Conservation (phyloP, 92 coral and sea anemone genomes). For the Umimayanthus chanpuru region DNA sequence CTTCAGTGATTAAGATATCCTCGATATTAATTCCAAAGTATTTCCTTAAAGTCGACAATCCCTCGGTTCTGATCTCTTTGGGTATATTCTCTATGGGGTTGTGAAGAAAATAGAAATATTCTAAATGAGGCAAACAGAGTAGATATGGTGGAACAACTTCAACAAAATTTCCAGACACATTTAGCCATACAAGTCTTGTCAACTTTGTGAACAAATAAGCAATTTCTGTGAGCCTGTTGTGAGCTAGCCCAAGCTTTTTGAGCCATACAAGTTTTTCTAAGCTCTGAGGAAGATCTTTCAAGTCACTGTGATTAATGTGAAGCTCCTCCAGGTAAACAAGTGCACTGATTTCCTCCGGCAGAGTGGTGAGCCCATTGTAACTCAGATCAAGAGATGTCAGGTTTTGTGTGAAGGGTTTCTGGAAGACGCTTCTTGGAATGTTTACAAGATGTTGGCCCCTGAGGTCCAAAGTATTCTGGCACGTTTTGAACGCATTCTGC, state of each 20-base stretch:
- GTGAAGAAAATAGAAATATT: constrained; percentile 57
- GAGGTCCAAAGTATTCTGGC: constrained; percentile 67
- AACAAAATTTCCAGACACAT: constrained; percentile 75
- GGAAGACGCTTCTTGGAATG: constrained; percentile 57
- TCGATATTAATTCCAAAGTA: constrained; percentile 50
- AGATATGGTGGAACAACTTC: constrained; percentile 62
- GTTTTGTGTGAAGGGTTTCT: constrained; percentile 56
- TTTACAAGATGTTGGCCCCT: constrained; percentile 69
- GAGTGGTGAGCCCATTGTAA: constrained; percentile 60
- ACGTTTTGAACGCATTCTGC: constrained; percentile 74
- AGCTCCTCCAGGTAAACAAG: constrained; percentile 65
- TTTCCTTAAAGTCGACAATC: constrained; percentile 52
- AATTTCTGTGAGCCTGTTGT: constrained; percentile 62
- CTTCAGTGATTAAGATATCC: not conserved
- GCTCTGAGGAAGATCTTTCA: constrained; percentile 60
- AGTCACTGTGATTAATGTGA: constrained; percentile 61
- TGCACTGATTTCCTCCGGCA: constrained; percentile 63
- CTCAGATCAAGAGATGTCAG: constrained; percentile 70
- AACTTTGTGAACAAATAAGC: constrained; percentile 52
- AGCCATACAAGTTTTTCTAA: constrained; percentile 49
- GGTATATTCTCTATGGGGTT: constrained; percentile 81
- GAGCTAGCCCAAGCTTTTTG: constrained; percentile 69
- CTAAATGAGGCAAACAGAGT: constrained; percentile 56
- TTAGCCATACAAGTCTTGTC: constrained; percentile 67
- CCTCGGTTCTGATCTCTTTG: constrained; percentile 62